Evolutionary conservation across 2,797 vertebrate species (phyloP), one percentile per base, ranked within the genome.

Genomic region (Myotis daubentonii): DNA sequence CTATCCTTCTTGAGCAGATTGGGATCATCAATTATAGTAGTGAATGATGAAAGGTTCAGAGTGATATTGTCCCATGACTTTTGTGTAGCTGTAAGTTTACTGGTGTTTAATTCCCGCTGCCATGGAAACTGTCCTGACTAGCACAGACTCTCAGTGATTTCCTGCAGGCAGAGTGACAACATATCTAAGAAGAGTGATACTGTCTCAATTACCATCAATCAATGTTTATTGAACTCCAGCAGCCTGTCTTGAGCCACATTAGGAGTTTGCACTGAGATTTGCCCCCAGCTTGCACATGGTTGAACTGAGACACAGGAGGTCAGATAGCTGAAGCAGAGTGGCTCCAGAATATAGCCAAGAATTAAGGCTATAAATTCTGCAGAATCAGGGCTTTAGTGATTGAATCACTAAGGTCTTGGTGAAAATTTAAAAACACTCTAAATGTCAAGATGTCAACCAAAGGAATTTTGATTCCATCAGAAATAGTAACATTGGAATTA

Each of bases 31-130:
- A 1, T 66, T 38, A 25, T 0, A 82, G 25, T n/a, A 65, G 23
- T 49, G 72, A 78, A n/a, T 78, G 90, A 90, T 91, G 84, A 70
- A 87, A 90, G 70, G n/a, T 91, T 96, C 23, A 66, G 62, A 47
- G 49, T 22, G 30, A 65, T 94, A 66, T 75, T 74, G 82, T 44
- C 80, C 68, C 30, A 53, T 60, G 90, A 95, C 70, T 97, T 96
- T 53, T 91, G 71, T 96, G 80, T 81, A 87, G 95, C 83, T 92
- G 92, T 65, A 92, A 57, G 62, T 92, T 96, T 93, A 47, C 96
- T 71, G 57, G 91, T 30, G 9, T 95, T 97, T 97, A 97, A 97
- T 97, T 97, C 97, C 95, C 91, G 96, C 96, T 97, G 93, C 84
- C 96, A 97, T 97, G 96, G 97, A 93, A 97, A 97, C 97, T 95